phyloP scores from a whole-genome alignment of 1,140 invertebrate genomes.

The Ctenoplectra terminalis region DNA sequence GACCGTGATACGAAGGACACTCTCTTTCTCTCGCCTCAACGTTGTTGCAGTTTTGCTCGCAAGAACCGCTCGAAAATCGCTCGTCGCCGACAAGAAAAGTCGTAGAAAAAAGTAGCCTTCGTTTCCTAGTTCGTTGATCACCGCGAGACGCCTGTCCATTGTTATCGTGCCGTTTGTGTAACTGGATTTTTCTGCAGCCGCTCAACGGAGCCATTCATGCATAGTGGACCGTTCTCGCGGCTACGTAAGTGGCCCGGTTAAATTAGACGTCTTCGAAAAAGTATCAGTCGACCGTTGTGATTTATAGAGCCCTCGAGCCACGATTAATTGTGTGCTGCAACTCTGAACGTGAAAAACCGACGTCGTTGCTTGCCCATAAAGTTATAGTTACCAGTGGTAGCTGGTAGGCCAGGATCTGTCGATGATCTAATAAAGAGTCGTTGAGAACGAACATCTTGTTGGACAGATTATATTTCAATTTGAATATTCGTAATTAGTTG shows the following conservation, averaged over 20 bases:
- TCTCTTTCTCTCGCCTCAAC: slow-evolving; percentile 10
- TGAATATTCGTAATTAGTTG: neutral
- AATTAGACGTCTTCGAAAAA: slow-evolving; percentile 24
- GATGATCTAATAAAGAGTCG: neutral
- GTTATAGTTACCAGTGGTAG: neutral
- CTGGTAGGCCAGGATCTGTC: neutral
- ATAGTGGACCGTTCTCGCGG: neutral
- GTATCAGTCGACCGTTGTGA: neutral
- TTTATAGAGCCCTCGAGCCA: slow-evolving; percentile 18
- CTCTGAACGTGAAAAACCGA: neutral
- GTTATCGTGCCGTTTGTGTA: slow-evolving; percentile 49
- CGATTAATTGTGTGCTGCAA: slow-evolving; percentile 20
- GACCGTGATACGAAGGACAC: slow-evolving; percentile 57
- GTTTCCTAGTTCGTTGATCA: slow-evolving; percentile 58
- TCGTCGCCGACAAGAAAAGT: slow-evolving; percentile 13
- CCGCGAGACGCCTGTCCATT: slow-evolving; percentile 52
- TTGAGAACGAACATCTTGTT: neutral
- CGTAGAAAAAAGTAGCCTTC: slow-evolving; percentile 60
- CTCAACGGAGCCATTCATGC: neutral
- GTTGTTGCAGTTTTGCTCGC: neutral
- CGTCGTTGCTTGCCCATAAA: neutral
- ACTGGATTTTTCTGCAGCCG: slow-evolving; percentile 46
- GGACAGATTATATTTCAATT: neutral
- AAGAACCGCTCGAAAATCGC: slow-evolving; percentile 52
- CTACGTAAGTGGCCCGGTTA: neutral